Base-by-base conservation (phyloP, 2,888 invertebrate species). In the Trachelus stipa region DNA sequence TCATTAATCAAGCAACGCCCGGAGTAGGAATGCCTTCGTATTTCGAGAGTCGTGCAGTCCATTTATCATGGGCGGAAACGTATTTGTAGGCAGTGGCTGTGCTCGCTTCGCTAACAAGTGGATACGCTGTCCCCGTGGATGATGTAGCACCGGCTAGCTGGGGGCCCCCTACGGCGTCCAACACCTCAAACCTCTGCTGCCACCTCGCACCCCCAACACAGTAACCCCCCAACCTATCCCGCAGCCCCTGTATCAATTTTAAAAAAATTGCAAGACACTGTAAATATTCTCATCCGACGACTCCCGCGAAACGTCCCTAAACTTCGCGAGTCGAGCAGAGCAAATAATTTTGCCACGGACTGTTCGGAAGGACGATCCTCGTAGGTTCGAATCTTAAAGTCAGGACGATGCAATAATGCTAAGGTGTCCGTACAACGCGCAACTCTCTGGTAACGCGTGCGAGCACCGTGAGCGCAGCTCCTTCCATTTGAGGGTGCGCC, bases 1-100 rank as follows among this genome's bases (percentile, higher is more conserved):
- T 90, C 90, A 90, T 90, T 90, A 90, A 90, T 90, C 90, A 90
- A 88, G 86, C 84, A 89, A 88, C 88, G 89, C 89, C 89, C 88
- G 89, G 85, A 87, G 89, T 89, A 85, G 89, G 89, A 90, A 90
- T 90, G 88, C 89, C 87, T 88, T 87, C 87, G 89, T 90, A 90
- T 90, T 90, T 90, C 89, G 90, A 89, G 89, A 87, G 88, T 88
- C 56, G 23, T 89, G 88, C 87, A 90, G 90, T 90, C 89, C 89
- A 90, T 90, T 90, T 89, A 90, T 90, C 90, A 90, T 85, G 80
- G 80, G 80, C 79, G 87, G 86, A 89, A 89, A 89, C 88, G 88
- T 89, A 90, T 90, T 90, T 89, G 89, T 90, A 90, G 89, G 87
- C 87, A 87, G 90, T 90, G 88, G 88, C 89, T 87, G 85, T 84